Conservation (phyloP, 1,140 invertebrate species). For the Lepeophtheirus salmonis region DNA sequence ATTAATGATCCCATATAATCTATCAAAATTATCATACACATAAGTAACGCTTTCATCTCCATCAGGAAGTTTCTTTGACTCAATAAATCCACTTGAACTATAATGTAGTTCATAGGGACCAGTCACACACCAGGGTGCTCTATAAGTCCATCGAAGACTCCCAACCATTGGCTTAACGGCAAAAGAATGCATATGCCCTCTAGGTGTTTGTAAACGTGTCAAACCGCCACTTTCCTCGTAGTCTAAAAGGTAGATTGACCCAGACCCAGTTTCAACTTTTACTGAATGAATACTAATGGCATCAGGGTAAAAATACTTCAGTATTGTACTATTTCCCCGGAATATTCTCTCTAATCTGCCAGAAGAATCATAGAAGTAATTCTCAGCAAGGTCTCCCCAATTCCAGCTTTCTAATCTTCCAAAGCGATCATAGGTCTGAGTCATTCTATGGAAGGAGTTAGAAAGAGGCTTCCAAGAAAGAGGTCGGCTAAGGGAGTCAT, state of each 20-base stretch:
- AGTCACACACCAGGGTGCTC: constrained; percentile 46
- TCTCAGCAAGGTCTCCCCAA: constrained; percentile 65
- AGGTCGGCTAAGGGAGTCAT: constrained; percentile 66
- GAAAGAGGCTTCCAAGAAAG: constrained; percentile 57
- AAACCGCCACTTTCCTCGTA: constrained; percentile 77
- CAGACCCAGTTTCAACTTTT: constrained; percentile 45
- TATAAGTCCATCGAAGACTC: constrained; percentile 78
- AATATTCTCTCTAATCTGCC: constrained; percentile 63
- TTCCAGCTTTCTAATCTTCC: constrained; percentile 76
- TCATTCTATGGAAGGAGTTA: constrained; percentile 34
- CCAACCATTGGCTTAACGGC: constrained; percentile 71
- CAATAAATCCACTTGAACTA: constrained; percentile 72
- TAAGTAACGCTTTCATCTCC: constrained; percentile 50
- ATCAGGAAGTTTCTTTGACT: constrained; percentile 37
- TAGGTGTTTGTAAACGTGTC: constrained; percentile 67
- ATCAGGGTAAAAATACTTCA: constrained; percentile 9
- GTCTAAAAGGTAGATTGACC: constrained; percentile 71
- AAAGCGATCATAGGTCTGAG: constrained; percentile 77
- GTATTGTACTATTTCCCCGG: constrained; percentile 47
- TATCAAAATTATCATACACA: constrained; percentile 58
- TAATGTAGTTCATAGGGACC: constrained; percentile 59
- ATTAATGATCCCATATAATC: constrained; percentile 59
- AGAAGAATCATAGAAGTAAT: constrained; percentile 64
- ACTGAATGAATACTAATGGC: background rate
- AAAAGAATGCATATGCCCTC: constrained; percentile 79